Evolutionary conservation across 2,797 vertebrate genomes (phyloP).

Genomic region (Gouania willdenowi): DNA sequence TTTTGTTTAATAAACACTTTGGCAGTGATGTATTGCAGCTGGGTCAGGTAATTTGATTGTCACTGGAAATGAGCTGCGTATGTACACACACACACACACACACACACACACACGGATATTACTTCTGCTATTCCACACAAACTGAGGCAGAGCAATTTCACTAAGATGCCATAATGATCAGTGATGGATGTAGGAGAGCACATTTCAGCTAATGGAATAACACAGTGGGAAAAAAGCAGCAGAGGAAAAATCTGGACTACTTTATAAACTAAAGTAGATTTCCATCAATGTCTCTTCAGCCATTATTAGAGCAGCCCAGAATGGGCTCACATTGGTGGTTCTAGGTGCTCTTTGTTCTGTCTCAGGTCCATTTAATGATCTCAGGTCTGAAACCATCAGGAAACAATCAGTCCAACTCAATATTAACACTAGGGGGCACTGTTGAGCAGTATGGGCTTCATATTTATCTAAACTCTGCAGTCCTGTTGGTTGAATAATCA

Average conservation of each 20-base stretch:
- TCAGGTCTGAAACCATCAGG: background rate
- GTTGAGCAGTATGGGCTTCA: conserved; percentile 32
- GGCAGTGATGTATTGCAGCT: conserved; percentile 75
- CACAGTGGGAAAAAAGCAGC: conserved; percentile 28
- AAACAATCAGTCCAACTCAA: background rate
- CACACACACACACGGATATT: conserved; percentile 44
- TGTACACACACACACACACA: conserved; percentile 36
- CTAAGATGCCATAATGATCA: conserved; percentile 74
- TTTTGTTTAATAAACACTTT: conserved; percentile 79
- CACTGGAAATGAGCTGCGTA: conserved; percentile 70
- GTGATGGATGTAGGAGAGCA: conserved; percentile 69
- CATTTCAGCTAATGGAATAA: conserved; percentile 73
- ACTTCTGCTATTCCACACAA: conserved; percentile 63
- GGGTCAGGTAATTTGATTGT: conserved; percentile 77
- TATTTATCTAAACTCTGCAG: no score
- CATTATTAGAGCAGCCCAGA: conserved; percentile 43
- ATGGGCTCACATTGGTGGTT: conserved; percentile 18
- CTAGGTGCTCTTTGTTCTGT: conserved; percentile 6
- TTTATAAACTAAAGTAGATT: conserved; percentile 59
- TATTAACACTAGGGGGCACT: conserved; percentile 62
- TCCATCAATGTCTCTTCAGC: conserved; percentile 62
- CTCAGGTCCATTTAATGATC: conserved; percentile 13
- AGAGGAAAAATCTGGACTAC: conserved; percentile 50
- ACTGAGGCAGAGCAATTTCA: conserved; percentile 68
- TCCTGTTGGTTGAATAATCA: no score